phyloP scores from a whole-genome alignment of 2,797 vertebrate genomes.

The Erpetoichthys calabaricus region DNA sequence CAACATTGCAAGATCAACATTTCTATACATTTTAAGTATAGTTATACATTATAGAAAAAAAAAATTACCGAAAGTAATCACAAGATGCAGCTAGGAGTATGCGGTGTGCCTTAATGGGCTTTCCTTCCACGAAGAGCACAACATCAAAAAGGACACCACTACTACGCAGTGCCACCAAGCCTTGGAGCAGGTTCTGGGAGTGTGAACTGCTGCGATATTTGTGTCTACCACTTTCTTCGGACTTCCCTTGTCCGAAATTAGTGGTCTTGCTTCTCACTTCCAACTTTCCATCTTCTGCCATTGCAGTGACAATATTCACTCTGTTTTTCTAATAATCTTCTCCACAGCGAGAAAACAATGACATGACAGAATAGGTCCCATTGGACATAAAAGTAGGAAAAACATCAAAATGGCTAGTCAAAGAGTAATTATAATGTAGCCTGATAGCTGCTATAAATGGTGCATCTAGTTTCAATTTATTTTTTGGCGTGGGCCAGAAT shows the following conservation, averaged over 20 bases:
- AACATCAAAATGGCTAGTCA: too few species aligned
- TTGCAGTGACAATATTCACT: conserved; percentile 16
- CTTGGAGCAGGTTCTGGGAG: conserved; percentile 68
- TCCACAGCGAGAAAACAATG: too few species aligned
- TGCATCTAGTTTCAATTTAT: too few species aligned
- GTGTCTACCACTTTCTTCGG: conserved; percentile 45
- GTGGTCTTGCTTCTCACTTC: conserved; percentile 32
- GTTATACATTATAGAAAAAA: background rate
- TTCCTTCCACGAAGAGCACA: conserved; percentile 75
- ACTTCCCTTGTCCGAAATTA: conserved; percentile 22
- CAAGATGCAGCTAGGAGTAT: conserved; percentile 87
- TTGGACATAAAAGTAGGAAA: too few species aligned
- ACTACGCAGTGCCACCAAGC: conserved; percentile 68
- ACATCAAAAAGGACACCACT: conserved; percentile 78
- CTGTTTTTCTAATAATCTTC: too few species aligned
- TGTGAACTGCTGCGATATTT: conserved; percentile 69
- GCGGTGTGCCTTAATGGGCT: conserved; percentile 75
- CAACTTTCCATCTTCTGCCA: conserved; percentile 58
- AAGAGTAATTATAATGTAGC: too few species aligned
- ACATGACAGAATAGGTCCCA: too few species aligned
- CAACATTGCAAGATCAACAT: too few species aligned
- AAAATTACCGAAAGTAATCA: conserved; percentile 80
- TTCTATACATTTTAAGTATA: too few species aligned
- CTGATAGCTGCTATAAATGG: too few species aligned
- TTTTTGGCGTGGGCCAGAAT: too few species aligned